A percentile compares a stretch with the other conserved stretches of the same genome.
Conservation (phyloP, 2,888 invertebrate genomes). For the Taenaris catops region DNA sequence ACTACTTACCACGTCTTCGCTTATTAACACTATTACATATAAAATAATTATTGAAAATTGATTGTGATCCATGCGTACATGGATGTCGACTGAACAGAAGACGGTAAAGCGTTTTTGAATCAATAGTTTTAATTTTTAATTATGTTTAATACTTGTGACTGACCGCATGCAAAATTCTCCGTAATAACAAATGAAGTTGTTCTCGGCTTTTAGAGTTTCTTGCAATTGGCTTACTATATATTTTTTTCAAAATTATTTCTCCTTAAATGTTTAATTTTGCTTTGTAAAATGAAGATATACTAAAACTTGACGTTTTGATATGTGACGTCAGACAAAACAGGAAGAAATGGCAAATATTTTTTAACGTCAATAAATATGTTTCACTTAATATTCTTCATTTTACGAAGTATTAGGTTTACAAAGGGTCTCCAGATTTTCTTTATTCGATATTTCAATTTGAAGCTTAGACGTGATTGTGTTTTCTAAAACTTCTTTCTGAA, state of each 20-base stretch:
- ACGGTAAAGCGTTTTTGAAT: constrained; percentile 68
- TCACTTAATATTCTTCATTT: constrained; percentile 38
- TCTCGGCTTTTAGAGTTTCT: constrained; percentile 58
- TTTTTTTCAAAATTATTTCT: constrained; percentile 58
- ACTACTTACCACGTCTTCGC: no score
- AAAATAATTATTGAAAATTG: constrained; percentile 38
- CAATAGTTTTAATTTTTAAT: constrained; percentile 45
- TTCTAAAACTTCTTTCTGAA: constrained; percentile 52
- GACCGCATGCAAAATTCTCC: constrained; percentile 66
- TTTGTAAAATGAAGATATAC: constrained; percentile 12
- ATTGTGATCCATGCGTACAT: constrained; percentile 65
- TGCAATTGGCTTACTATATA: constrained; percentile 62
- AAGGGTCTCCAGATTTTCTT: constrained; percentile 32
- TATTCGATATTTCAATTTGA: constrained; percentile 33
- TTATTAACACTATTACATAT: no score
- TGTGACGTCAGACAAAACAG: no score
- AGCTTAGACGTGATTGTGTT: constrained; percentile 75
- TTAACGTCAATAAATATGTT: no score
- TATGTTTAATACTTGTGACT: constrained; percentile 66
- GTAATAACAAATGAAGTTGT: constrained; percentile 51
- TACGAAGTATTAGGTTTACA: constrained; percentile 34
- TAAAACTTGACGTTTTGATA: no score
- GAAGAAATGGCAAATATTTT: no score
- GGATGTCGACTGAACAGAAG: constrained; percentile 74
- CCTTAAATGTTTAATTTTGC: constrained; percentile 13